phyloP scores from a whole-genome alignment of 2,888 invertebrate species.

The Melanophora roralis region DNA sequence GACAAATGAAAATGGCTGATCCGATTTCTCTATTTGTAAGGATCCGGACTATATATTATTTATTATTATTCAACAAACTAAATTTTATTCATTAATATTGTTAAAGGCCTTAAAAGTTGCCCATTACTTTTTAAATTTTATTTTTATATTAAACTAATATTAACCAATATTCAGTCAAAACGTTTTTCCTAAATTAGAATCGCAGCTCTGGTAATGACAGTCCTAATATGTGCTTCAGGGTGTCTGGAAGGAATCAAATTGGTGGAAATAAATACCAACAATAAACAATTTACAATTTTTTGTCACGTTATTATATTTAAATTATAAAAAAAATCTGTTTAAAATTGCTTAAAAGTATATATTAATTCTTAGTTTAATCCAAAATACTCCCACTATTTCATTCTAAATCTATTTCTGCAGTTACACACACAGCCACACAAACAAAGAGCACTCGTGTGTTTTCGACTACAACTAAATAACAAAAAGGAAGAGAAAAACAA shows the following conservation, averaged over 20 bases:
- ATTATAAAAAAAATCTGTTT: conserved; percentile 12
- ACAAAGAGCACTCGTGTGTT: not conserved
- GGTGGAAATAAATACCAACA: conserved; percentile 12
- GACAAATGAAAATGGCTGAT: too few species aligned
- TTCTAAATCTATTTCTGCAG: too few species aligned
- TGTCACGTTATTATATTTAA: not conserved
- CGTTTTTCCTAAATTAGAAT: too few species aligned
- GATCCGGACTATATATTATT: too few species aligned
- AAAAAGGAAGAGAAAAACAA: conserved; percentile 40
- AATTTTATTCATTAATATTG: too few species aligned
- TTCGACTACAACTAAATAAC: not conserved
- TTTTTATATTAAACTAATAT: too few species aligned
- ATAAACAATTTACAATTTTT: not conserved
- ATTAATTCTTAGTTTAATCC: conserved; percentile 25
- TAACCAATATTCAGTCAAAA: too few species aligned
- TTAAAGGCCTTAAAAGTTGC: too few species aligned
- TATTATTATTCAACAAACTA: too few species aligned
- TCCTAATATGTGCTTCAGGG: conserved; percentile 36
- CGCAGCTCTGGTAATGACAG: conserved; percentile 29
- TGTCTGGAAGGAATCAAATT: not conserved
- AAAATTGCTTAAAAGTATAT: not conserved
- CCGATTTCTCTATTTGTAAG: too few species aligned
- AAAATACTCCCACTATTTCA: not conserved
- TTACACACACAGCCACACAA: not conserved
- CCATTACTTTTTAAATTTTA: too few species aligned